These are phyloP conservation scores for Melanostoma scalare DNA, from an alignment of 2,888 invertebrate genomes.

Conservation along the genomic window DNA sequence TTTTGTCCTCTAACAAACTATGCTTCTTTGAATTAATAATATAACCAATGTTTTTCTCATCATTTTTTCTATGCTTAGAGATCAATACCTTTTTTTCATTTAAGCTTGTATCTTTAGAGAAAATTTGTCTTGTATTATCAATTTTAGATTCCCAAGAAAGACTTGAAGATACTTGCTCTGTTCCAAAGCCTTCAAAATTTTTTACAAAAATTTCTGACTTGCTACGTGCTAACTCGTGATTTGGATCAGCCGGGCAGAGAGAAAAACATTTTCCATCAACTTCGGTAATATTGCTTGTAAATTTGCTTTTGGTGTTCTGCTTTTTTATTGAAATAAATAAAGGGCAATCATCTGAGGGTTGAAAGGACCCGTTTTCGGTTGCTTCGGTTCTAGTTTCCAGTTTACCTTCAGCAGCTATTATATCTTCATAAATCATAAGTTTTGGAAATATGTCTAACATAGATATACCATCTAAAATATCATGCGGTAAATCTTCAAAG, in stretches of 20 bases:
- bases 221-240: slow-evolving; percentile 85
- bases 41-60: not conserved
- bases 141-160: slow-evolving; percentile 88
- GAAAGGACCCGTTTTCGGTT: slow-evolving; percentile 81
- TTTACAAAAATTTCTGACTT: slow-evolving; percentile 85
- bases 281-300: slow-evolving; percentile 58
- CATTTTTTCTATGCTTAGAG: not conserved
- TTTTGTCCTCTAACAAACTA: slow-evolving; percentile 1
- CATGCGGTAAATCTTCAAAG: slow-evolving; percentile 92
- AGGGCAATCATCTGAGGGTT: slow-evolving; percentile 75
- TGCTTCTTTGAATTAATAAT: slow-evolving; percentile 2
- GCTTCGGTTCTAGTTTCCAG: slow-evolving; percentile 83
- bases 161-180: slow-evolving; percentile 87
- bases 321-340: slow-evolving; percentile 15
- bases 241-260: slow-evolving; percentile 74
- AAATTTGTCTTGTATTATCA: slow-evolving; percentile 87
- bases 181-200: slow-evolving; percentile 81
- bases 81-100: slow-evolving; percentile 76
- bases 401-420: slow-evolving; percentile 85
- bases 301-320: slow-evolving; percentile 18
- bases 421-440: slow-evolving; percentile 87
- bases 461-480: slow-evolving; percentile 91
- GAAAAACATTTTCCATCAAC: slow-evolving; percentile 80
- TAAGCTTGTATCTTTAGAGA: slow-evolving; percentile 82
- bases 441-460: slow-evolving; percentile 93